Conservation (phyloP, 1,140 invertebrate species). For the Drosophila orosa region DNA sequence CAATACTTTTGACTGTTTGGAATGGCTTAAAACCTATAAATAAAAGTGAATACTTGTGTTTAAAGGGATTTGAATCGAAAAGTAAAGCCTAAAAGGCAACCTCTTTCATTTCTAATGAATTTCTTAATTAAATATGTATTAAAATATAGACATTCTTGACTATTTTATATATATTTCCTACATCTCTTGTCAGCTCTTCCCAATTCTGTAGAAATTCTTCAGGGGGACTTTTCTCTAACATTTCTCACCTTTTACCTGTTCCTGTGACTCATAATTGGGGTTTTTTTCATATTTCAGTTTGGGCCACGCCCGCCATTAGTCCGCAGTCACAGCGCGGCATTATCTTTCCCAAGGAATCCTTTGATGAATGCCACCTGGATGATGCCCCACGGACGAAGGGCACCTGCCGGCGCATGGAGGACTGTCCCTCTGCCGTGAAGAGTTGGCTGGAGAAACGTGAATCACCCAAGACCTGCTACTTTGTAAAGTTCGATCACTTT, state of each 20-base stretch:
- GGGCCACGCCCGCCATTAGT: conserved; percentile 39
- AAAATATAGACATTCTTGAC: too few relatives aligned
- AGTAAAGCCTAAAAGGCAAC: neutral
- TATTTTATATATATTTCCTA: neutral
- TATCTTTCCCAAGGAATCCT: conserved; percentile 71
- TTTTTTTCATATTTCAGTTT: conserved; percentile 20
- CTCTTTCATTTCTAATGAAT: too few relatives aligned
- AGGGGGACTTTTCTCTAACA: conserved; percentile 37
- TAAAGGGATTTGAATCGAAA: neutral
- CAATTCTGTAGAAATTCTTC: conserved; percentile 72
- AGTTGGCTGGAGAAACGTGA: conserved; percentile 52
- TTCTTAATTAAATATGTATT: neutral
- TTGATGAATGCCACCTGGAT: conserved; percentile 68
- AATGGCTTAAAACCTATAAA: neutral
- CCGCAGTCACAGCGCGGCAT: conserved; percentile 63
- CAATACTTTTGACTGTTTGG: too few relatives aligned
- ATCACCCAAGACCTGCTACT: conserved; percentile 75
- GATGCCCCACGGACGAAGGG: conserved; percentile 30
- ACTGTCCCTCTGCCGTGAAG: conserved; percentile 57
- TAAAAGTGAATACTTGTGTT: neutral
- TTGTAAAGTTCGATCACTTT: conserved; percentile 75
- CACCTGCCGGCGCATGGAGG: conserved; percentile 58
- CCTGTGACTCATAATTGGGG: conserved; percentile 1
- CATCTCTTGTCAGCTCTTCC: neutral
- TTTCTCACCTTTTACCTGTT: conserved; percentile 3